Evolutionary conservation across 2,113 vertebrate genomes (phyloP).

Genomic region (Desmodus rotundus): DNA sequence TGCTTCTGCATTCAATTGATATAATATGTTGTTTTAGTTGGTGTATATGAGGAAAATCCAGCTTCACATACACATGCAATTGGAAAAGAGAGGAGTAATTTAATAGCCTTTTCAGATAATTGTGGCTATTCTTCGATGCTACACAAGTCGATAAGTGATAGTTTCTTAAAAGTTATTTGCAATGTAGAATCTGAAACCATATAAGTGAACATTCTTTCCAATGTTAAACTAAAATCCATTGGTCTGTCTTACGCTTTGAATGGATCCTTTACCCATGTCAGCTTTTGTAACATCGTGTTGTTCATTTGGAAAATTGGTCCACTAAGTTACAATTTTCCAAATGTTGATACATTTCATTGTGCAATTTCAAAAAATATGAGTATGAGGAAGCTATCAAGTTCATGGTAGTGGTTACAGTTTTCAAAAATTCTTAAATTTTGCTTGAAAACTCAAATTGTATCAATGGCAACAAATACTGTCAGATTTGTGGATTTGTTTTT

Average conservation of each 20-base stretch:
- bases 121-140: not conserved
- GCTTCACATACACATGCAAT: not conserved
- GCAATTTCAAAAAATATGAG: not conserved
- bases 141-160: not conserved
- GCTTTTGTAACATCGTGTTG: not conserved
- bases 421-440: slow-evolving; percentile 8
- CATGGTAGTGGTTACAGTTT: not conserved
- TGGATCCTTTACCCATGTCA: not conserved
- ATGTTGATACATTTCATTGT: not conserved
- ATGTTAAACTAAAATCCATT: not conserved
- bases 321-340: not conserved
- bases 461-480: not conserved
- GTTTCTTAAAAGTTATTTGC: slow-evolving; percentile 2
- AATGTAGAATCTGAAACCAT: not conserved
- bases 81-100: not conserved
- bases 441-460: not conserved
- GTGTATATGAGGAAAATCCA: not conserved
- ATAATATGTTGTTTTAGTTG: not conserved
- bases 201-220: not conserved
- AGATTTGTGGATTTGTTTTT: not conserved
- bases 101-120: not conserved
- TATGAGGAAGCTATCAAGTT: not conserved
- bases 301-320: not conserved
- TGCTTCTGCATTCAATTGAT: not conserved
- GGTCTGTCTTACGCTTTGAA: not conserved